Base-by-base conservation (phyloP, 1,140 invertebrate genomes). In the Colletes latitarsis region DNA sequence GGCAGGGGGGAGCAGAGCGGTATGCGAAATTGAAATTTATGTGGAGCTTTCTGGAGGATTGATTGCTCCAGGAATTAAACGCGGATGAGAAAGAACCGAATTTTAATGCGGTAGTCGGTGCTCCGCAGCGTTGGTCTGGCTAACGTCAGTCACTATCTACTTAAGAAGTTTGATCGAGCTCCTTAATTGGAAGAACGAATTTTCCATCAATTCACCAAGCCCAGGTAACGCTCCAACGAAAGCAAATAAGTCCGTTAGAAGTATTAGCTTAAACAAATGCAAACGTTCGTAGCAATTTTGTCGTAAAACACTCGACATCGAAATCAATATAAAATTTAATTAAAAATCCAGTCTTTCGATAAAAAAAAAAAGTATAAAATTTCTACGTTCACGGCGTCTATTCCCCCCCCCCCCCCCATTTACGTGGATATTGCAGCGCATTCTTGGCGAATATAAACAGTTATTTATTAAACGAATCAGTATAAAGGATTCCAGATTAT, bases 1-100 rank as follows among this genome's bases (percentile, higher is more conserved):
- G 53, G 14, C 0, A 0, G 0, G 53, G 3, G 5, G 14, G 5
- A 4, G 12, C 30, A 30, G 30, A 30, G 30, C 30, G 30, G 30
- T 30, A 30, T 30, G 4, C n/a, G 17, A 4, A 43, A 66, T 43
- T 46, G 63, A 19, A 43, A 66, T 66, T 66, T 66, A 46, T 49
- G 63, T 66, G 63, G 17, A 21, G 63, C 63, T 19, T 9, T 17
- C 3, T 15, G 5, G 10, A 66, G 41, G 63, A 66, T 66, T 66
- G 43, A 66, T 66, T 66, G n/a, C 57, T 58, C 21, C 9, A 58
- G n/a, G 57, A 58, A 58, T 58, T 58, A 58, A 57, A 58, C 19
- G 57, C 57, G 57, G n/a, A 58, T 6, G 15, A 9, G 21, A 58
- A 58, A 21, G 57, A 21, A 58, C 19, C 6, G 19, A 58, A 58